Percentiles rank a stretch among this genome's conserved stretches.
phyloP scores from a whole-genome alignment of 1,140 invertebrate genomes.

The Drosophila nannoptera region DNA sequence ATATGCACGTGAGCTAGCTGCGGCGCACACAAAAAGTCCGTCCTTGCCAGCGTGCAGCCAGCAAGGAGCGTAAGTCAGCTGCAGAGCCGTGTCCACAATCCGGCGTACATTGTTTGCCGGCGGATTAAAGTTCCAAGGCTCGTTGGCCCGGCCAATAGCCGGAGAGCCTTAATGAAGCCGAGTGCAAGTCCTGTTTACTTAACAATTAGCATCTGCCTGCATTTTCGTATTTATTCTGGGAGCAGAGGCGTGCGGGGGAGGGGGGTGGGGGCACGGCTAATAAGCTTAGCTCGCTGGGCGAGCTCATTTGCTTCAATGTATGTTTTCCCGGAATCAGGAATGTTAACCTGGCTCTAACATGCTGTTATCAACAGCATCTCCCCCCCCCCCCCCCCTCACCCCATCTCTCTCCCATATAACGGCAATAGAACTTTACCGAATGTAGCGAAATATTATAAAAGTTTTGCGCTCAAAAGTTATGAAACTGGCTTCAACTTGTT shows the following conservation, averaged over 20 bases:
- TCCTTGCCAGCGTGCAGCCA: conserved; percentile 3
- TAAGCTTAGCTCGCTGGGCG: conserved; percentile 9
- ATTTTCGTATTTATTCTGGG: conserved; percentile 12
- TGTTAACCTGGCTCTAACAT: conserved; percentile 5
- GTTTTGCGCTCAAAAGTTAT: background rate
- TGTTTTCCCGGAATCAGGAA: background rate
- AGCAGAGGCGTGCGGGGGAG: background rate
- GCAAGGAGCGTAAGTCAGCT: background rate
- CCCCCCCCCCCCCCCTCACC: no score
- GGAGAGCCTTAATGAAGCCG: conserved; percentile 37
- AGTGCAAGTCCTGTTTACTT: conserved; percentile 20
- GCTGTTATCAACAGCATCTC: background rate
- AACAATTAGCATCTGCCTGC: conserved; percentile 32
- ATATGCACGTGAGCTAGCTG: conserved; percentile 52
- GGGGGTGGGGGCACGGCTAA: background rate
- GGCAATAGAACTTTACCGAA: background rate
- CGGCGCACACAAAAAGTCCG: conserved; percentile 30
- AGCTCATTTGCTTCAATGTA: conserved; percentile 22
- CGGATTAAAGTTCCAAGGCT: conserved; percentile 31
- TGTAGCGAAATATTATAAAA: background rate
- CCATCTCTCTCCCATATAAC: no score
- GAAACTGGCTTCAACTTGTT: background rate
- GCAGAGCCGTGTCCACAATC: background rate
- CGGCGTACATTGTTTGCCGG: conserved; percentile 23
- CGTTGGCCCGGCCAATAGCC: conserved; percentile 5